Evolutionary conservation across 2,113 vertebrate genomes (phyloP).

Genomic region (Lipophrys pholis): DNA sequence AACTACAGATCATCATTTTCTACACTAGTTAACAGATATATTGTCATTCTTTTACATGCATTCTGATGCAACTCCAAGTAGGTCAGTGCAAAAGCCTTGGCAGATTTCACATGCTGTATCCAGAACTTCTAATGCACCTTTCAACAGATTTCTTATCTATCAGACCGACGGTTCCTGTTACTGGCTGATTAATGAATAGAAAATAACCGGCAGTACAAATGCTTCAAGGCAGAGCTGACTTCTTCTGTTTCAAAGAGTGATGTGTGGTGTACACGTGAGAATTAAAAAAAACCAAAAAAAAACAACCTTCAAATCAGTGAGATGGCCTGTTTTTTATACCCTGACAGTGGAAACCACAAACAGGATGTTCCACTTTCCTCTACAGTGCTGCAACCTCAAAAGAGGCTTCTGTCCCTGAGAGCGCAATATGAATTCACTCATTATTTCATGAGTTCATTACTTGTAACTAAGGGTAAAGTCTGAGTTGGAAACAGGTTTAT

Average conservation of each 20-base stretch:
- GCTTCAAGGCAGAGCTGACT: background rate
- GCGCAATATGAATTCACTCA: background rate
- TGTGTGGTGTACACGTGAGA: background rate
- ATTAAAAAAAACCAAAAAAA: background rate
- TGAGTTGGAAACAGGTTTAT: no score
- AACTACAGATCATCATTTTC: no score
- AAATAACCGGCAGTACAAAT: slow-evolving; percentile 4
- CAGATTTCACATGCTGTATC: no score
- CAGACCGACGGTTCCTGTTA: background rate
- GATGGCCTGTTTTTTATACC: background rate
- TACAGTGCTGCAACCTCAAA: background rate
- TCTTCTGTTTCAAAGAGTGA: background rate
- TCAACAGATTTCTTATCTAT: background rate
- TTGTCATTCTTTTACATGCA: no score
- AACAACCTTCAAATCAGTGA: background rate
- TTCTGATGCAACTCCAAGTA: no score
- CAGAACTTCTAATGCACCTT: no score
- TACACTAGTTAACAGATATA: no score
- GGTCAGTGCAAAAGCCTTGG: no score
- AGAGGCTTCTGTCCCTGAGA: background rate
- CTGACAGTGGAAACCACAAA: slow-evolving; percentile 19
- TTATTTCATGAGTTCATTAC: background rate
- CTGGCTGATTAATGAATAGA: background rate
- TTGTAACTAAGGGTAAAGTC: no score
- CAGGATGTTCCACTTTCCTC: slow-evolving; percentile 6